Evolutionary conservation across 64 coral and sea anemone genomes (phyloP).

Genomic region (Cladopsammia gracilis): DNA sequence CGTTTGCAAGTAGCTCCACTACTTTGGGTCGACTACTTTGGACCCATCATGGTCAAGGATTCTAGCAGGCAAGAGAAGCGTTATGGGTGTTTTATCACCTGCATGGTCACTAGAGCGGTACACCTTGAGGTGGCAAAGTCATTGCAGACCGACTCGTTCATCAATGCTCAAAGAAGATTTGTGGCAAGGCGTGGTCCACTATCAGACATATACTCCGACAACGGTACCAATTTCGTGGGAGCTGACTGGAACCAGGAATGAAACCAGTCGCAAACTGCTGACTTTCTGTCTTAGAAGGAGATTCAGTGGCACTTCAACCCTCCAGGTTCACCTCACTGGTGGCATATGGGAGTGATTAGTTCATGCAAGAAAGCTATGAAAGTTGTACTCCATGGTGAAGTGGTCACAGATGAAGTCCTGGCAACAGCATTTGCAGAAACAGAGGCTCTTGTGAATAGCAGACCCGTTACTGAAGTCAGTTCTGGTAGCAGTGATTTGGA

Average conservation of each 20-base stretch:
- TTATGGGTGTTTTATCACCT: slow-evolving; percentile 41
- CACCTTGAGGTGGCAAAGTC: slow-evolving; percentile 42
- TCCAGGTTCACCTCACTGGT: slow-evolving; percentile 12
- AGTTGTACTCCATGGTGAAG: slow-evolving; percentile 11
- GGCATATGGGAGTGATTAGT: slow-evolving; percentile 40
- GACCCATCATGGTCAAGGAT: background rate
- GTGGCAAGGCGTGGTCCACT: slow-evolving; percentile 8
- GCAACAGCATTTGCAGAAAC: slow-evolving; percentile 24
- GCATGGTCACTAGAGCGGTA: slow-evolving; percentile 17
- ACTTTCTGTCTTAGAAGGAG: background rate
- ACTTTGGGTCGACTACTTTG: background rate
- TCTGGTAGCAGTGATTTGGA: background rate
- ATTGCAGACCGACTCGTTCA: slow-evolving; percentile 28
- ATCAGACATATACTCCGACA: background rate
- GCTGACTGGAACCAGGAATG: slow-evolving; percentile 14
- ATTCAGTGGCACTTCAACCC: slow-evolving; percentile 57
- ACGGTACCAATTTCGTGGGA: slow-evolving; percentile 52
- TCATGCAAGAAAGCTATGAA: background rate
- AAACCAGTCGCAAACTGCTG: slow-evolving; percentile 20
- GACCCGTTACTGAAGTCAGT: background rate
- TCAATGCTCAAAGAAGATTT: slow-evolving; percentile 16
- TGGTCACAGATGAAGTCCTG: slow-evolving; percentile 21
- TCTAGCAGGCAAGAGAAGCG: slow-evolving; percentile 11
- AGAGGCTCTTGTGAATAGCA: slow-evolving; percentile 6
- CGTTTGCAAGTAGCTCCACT: background rate